Conservation (phyloP, 2,888 invertebrate species). For the Drosophila nigricruria region DNA sequence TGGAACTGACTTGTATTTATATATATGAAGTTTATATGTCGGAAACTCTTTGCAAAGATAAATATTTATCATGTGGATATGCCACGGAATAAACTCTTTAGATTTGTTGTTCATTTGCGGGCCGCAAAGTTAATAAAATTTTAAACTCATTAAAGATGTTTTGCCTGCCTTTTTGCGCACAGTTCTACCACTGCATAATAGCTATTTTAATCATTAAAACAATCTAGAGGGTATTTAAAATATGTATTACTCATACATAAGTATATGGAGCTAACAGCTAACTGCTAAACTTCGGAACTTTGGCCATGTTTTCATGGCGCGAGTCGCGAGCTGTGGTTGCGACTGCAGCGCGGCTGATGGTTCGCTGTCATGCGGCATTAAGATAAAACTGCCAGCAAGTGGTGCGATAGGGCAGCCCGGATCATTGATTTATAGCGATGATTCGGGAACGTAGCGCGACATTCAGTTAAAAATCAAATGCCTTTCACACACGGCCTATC, state of each 20-base stretch:
- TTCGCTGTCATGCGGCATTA: constrained; percentile 80
- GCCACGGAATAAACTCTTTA: neutral
- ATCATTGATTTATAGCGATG: constrained; percentile 73
- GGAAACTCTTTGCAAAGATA: too few relatives aligned
- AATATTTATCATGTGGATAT: too few relatives aligned
- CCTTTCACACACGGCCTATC: constrained; percentile 44
- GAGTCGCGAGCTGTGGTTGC: constrained; percentile 32
- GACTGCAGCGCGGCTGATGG: constrained; percentile 69
- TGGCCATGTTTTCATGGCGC: constrained; percentile 31
- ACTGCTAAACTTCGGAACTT: neutral
- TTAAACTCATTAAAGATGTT: neutral
- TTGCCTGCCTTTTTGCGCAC: neutral
- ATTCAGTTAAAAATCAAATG: constrained; percentile 68
- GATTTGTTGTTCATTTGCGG: neutral
- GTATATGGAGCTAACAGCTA: constrained; percentile 6
- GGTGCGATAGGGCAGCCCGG: constrained; percentile 50
- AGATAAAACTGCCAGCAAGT: constrained; percentile 73
- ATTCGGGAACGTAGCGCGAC: constrained; percentile 40
- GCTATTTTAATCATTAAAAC: neutral
- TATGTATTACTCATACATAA: constrained; percentile 32
- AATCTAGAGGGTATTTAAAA: neutral
- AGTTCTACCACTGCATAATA: neutral
- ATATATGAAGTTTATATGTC: too few relatives aligned
- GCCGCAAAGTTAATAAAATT: neutral
- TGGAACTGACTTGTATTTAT: too few relatives aligned